phyloP scores from a whole-genome alignment of 2,797 vertebrate genomes.

The Molossus molossus region DNA sequence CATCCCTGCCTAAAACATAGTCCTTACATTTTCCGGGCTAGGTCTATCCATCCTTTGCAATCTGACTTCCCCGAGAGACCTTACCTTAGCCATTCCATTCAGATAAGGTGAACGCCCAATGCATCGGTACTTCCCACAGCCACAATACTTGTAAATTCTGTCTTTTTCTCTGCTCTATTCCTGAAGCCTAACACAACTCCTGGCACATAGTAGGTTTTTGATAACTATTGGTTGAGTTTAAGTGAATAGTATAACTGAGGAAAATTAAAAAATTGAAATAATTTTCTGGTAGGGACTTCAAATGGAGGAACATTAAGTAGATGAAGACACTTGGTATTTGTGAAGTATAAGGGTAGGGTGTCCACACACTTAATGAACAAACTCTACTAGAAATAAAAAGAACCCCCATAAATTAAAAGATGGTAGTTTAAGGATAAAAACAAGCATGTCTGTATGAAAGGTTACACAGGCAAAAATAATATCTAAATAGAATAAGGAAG shows the following conservation, averaged over 20 bases:
- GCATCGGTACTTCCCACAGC: not conserved
- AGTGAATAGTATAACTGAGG: not conserved
- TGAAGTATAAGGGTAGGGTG: not conserved
- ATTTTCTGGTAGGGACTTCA: constrained; percentile 45
- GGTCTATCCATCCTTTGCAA: not conserved
- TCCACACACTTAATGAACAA: not conserved
- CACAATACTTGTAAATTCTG: not conserved
- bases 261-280: constrained; percentile 6
- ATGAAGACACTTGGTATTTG: constrained; percentile 20
- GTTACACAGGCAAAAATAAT: constrained; percentile 58
- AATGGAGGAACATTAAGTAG: not conserved
- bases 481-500: constrained; percentile 31
- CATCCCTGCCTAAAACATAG: not conserved
- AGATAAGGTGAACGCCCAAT: rapidly evolving
- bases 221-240: constrained; percentile 45
- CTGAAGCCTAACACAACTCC: not conserved
- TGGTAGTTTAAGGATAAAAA: not conserved
- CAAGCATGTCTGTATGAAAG: not conserved
- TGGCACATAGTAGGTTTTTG: not conserved
- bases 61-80: not conserved
- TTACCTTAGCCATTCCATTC: not conserved
- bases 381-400: not conserved
- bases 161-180: not conserved
- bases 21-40: not conserved
- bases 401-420: constrained; percentile 10